Evolutionary conservation across 2,797 vertebrate genomes (phyloP), one percentile per base, ranked within the genome.

Genomic region (Enteromius afrohamiltoni): DNA sequence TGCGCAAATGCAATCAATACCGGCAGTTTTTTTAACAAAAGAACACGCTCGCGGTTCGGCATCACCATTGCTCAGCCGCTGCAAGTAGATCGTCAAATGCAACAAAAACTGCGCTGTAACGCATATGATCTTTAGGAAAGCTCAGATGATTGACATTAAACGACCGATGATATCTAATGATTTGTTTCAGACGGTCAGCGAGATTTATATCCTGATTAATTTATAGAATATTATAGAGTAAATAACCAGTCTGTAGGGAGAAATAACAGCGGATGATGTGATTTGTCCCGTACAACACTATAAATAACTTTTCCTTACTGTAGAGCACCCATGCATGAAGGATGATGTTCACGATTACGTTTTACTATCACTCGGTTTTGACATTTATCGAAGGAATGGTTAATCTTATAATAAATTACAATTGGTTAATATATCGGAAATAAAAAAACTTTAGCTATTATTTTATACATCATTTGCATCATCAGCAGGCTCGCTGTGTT

Each of bases 41-140:
- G 90, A 91, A 89, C 87, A 87, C 88, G 88, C 83, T 67, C 55
- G 83, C 42, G 83, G 60, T 78, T 83, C 87, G 90, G 75, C 91
- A 92, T 90, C 91, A 89, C 88, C 91, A 91, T 53, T 89, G 70
- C 87, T 81, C 75, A 77, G 64, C 76, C 69, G 84, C 62, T 77
- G 73, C 83, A 85, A 89, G 80, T 84, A 82, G 79, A 84, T 85
- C 78, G 77, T 42, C 51, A 62, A 65, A 82, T 42, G 71, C 10
- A 67, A 40, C 6, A 85, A 55, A 67, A 71, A 42, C 51, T 70
- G 47, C 37, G n/a, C 37, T 55, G 49, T 29, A 65, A 49, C 21
- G 14, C 23, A 31, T 16, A 31, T 16, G 26, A 13, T 40, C n/a
- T 64, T 69, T 78, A 77, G 68, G 5, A 42, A 49, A 69, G 1